Conservation (phyloP, 2,113 vertebrate genomes). For the Nycticebus coucang region DNA sequence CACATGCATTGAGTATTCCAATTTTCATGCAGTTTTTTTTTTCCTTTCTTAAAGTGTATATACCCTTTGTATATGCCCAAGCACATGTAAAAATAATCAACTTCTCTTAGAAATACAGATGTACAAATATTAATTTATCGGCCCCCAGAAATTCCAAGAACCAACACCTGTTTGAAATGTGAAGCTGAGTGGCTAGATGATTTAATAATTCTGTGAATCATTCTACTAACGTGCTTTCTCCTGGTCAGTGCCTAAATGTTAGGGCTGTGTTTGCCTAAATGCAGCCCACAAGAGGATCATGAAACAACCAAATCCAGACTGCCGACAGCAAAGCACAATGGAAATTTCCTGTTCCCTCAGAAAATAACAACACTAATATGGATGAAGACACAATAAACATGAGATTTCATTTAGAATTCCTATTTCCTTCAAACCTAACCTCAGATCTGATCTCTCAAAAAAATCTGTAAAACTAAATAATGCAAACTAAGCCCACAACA, state of each 20-base stretch:
- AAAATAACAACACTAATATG: neutral
- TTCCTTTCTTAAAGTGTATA: no score
- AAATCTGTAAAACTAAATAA: neutral
- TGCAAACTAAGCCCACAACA: neutral
- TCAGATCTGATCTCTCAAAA: neutral
- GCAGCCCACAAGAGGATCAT: neutral
- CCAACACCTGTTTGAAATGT: neutral
- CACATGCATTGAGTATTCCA: no score
- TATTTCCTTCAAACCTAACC: neutral
- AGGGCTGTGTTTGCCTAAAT: neutral
- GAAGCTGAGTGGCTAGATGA: constrained; percentile 16
- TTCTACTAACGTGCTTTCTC: neutral
- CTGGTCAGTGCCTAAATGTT: neutral
- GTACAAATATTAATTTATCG: neutral
- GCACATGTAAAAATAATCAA: neutral
- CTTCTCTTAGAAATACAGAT: neutral
- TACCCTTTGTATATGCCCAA: neutral
- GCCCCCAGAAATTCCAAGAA: neutral
- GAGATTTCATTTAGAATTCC: neutral
- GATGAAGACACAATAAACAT: neutral
- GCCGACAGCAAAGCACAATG: neutral
- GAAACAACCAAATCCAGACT: neutral
- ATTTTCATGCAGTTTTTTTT: no score
- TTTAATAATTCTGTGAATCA: neutral
- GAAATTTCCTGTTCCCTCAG: neutral